Evolutionary conservation across 2,113 vertebrate genomes (phyloP).

Genomic region (Pollachius pollachius): DNA sequence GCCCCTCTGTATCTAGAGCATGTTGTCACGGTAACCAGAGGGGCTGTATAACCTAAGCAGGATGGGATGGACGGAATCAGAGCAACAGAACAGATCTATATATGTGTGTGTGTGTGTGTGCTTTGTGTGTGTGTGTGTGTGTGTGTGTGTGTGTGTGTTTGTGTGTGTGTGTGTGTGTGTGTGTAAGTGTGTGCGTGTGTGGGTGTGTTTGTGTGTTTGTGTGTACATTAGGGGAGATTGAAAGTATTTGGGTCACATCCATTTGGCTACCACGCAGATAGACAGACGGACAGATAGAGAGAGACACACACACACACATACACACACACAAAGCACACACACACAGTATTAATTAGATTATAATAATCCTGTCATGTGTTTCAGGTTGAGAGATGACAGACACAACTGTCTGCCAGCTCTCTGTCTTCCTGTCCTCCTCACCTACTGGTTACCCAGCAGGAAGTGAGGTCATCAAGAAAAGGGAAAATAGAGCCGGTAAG

Average conservation of each 20-base stretch:
- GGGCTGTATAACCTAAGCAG: too few relatives aligned
- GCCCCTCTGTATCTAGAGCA: too few relatives aligned
- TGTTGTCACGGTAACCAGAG: too few relatives aligned
- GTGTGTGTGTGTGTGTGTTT: background rate
- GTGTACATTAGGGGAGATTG: constrained; percentile 50
- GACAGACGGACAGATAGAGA: background rate
- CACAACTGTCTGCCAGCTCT: background rate
- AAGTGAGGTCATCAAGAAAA: constrained; percentile 57
- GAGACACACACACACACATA: constrained; percentile 7
- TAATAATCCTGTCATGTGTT: background rate
- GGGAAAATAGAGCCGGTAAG: constrained; percentile 32
- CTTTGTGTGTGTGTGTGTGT: background rate
- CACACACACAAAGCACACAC: background rate
- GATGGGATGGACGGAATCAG: too few relatives aligned
- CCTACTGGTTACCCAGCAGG: constrained; percentile 16
- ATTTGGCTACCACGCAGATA: background rate
- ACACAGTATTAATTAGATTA: background rate
- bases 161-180: background rate
- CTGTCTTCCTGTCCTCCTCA: background rate
- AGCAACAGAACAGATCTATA: too few relatives aligned
- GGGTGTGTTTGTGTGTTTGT: constrained; percentile 10
- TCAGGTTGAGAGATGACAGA: background rate
- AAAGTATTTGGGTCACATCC: constrained; percentile 49
- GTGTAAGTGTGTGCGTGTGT: constrained; percentile 4
- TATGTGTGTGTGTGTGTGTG: too few relatives aligned